These are phyloP conservation scores for Drosophila mojavensis DNA, from an alignment of 1,140 invertebrate species.

Conservation along the genomic window DNA sequence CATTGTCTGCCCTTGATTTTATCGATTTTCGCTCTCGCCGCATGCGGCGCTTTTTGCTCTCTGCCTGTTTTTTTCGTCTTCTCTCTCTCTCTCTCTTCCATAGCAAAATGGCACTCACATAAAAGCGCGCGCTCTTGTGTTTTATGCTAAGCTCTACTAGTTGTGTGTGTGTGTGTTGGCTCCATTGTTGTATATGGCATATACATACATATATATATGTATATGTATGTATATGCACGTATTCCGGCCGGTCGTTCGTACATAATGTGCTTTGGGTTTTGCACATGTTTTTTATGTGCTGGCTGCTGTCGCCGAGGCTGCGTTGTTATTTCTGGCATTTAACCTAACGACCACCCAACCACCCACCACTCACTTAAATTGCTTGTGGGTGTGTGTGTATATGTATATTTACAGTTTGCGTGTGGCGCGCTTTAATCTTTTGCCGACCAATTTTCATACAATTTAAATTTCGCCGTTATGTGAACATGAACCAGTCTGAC, in stretches of 20 bases:
- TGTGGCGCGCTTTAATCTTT: conserved; percentile 67
- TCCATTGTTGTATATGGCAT: conserved; percentile 9
- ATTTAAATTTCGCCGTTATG: conserved; percentile 57
- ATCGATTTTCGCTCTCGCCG: conserved; percentile 70
- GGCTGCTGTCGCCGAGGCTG: conserved; percentile 58
- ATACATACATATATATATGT: not conserved
- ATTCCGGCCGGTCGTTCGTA: conserved; percentile 64
- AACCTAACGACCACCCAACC: conserved; percentile 50
- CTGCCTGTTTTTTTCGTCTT: conserved; percentile 8
- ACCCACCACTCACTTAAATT: conserved; percentile 63
- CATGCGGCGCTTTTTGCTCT: conserved; percentile 48
- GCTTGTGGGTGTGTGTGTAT: conserved; percentile 33
- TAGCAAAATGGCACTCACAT: conserved; percentile 32
- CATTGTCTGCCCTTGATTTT: conserved; percentile 82
- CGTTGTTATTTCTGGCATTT: conserved; percentile 79
- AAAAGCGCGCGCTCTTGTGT: conserved; percentile 56
- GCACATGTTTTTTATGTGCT: conserved; percentile 65
- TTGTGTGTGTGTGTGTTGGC: conserved; percentile 21
- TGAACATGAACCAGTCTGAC: conserved; percentile 15
- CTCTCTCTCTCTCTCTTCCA: conserved; percentile 17
- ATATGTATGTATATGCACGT: conserved; percentile 27
- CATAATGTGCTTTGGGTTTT: conserved; percentile 56
- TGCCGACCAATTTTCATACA: conserved; percentile 66
- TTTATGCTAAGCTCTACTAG: conserved; percentile 59
- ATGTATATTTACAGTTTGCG: conserved; percentile 6